Base-by-base conservation (phyloP, 2,113 vertebrate genomes). In the Cynoglossus semilaevis region DNA sequence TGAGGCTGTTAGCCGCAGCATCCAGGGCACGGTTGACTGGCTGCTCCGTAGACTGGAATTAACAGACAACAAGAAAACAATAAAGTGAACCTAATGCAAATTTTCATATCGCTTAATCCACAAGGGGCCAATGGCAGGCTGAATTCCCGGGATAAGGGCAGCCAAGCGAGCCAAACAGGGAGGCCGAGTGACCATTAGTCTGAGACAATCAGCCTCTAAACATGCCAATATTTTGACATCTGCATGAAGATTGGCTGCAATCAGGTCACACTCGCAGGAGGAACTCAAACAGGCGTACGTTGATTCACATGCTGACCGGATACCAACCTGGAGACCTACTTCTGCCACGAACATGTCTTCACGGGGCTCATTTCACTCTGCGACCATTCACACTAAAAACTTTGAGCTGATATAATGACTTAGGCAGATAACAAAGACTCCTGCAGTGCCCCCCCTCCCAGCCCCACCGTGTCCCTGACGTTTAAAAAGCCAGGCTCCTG, bases 31-130 rank as follows among this genome's bases (percentile, higher is more conserved):
- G 88, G 90, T 88, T 91, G 90, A 91, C 67, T 83, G 88, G 83
- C 86, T 89, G 81, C 88, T 88, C 87, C 78, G 85, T 48, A 90
- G 89, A 91, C 89, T 90, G 90, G 90, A 91, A 92, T 91, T 91
- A 92, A 90, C 89, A 79, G 76, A 91, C 88, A 88, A 88, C 81
- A 86, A 85, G 73, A 87, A 90, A 89, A 88, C 87, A 86, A 87
- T 87, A 85, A 89, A 88, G 83, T 86, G 81, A 79, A 82, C 79
- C 79, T 51, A 85, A 90, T 90, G 88, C 86, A 89, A 89, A 89
- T 91, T 77, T 87, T 84, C 86, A 84, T 85, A 82, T 83, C 51
- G 37, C 80, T 71, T 83, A 88, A 85, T 87, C 80, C 47, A 56
- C 49, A 3, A 74, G 72, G 67, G 77, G 82, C 87, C 84, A 83